Evolutionary conservation across 2,888 invertebrate species (phyloP), one percentile per base, ranked within the genome.

Genomic region (Eurytoma californica): DNA sequence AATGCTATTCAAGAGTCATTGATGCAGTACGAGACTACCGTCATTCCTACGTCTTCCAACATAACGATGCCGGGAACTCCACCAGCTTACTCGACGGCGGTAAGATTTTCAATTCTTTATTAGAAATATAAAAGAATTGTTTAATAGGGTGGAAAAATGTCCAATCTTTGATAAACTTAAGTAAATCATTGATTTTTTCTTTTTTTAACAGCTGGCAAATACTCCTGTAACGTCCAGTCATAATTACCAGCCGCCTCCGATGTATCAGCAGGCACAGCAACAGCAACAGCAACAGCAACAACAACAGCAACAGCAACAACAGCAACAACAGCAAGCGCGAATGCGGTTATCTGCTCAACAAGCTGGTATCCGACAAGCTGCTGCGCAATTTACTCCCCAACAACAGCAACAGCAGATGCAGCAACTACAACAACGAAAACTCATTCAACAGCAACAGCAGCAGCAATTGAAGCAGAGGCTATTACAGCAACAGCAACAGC

Each of bases 1-100:
- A 96, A 95, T 87, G 96, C 95, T 66, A 98, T 98, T 87, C 96
- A 97, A 87, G 95, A 96, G 89, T 96, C 95, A 85, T 92, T 98
- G 86, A 98, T 98, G 97, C 95, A 94, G 86, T 95, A 94, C 87
- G 96, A 96, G 90, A 93, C 93, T 80, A 91, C 89, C 76, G 92
- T 94, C 77, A 94, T 94, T 89, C 92, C 92, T 85, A 94, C 94
- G 77, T 91, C 92, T 84, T 92, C 92, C 84, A 92, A 92, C 70
- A 88, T 88, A 80, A 91, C 92, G 70, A 91, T 92, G 84, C 90
- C 92, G 73, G 92, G 92, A 76, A 92, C 93, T 51, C 93, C 93
- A 72, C 93, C 94, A 57, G 93, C 93, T 63, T 94, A 94, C 88
- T 92, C 93, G 28, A 92, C 92, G 84, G 92, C 92, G 87, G 92